phyloP scores from a whole-genome alignment of 2,888 invertebrate genomes.

The Phaonia tiefii region DNA sequence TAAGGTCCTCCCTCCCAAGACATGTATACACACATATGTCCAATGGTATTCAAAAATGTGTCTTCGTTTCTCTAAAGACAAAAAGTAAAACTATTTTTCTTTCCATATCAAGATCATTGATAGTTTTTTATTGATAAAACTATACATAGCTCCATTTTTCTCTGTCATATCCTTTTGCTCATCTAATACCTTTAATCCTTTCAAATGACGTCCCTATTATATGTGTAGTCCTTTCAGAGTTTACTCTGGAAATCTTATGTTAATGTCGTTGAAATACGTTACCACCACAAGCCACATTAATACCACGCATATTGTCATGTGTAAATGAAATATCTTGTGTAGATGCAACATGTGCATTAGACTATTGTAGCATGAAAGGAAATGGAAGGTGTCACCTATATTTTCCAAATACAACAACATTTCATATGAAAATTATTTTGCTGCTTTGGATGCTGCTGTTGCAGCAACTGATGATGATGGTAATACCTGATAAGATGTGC shows the following conservation, averaged over 20 bases:
- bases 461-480: conserved; percentile 34
- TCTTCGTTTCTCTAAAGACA: conserved; percentile 32
- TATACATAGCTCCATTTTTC: conserved; percentile 49
- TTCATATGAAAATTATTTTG: not conserved
- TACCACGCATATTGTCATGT: conserved; percentile 22
- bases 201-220: conserved; percentile 27
- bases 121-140: conserved; percentile 56
- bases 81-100: conserved; percentile 6
- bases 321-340: conserved; percentile 12
- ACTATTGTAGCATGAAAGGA: not conserved
- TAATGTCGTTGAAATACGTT: too few relatives aligned
- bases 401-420: not conserved
- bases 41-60: not conserved
- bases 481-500: conserved; percentile 65
- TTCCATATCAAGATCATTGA: conserved; percentile 2
- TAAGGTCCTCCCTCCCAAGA: too few relatives aligned
- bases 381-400: conserved; percentile 59
- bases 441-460: not conserved
- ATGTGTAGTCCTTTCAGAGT: not conserved
- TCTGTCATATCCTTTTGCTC: conserved; percentile 27
- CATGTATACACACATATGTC: too few relatives aligned
- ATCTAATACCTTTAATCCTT: conserved; percentile 18
- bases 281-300: not conserved
- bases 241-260: not conserved
- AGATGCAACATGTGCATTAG: conserved; percentile 8